phyloP scores from a whole-genome alignment of 2,888 invertebrate species.

The Phrixothrix hirtus region DNA sequence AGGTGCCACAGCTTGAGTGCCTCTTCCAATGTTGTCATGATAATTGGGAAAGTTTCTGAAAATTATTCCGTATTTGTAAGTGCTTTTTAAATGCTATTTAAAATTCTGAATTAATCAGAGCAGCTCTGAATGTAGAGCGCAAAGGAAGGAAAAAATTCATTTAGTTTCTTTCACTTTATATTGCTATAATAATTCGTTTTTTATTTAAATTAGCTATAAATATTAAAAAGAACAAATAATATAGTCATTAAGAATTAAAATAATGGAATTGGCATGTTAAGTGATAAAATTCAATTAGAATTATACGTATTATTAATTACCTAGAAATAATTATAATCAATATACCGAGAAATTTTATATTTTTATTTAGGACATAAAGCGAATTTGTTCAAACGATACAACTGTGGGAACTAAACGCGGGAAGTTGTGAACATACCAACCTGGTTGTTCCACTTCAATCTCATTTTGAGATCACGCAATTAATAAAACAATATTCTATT shows the following conservation, averaged over 20 bases:
- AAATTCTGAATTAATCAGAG: conserved; percentile 2
- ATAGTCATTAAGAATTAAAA: too few species aligned
- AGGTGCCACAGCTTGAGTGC: too few species aligned
- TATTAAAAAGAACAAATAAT: too few species aligned
- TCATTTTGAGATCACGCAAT: conserved; percentile 19
- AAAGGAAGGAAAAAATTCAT: not conserved
- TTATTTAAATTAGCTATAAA: conserved; percentile 3
- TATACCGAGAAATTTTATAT: not conserved
- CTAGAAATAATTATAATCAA: not conserved
- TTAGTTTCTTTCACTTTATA: conserved; percentile 1
- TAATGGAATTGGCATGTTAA: too few species aligned
- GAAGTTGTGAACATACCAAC: conserved; percentile 16
- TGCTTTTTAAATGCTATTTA: not conserved
- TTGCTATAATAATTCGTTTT: too few species aligned
- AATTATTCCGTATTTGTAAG: not conserved
- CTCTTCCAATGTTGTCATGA: too few species aligned
- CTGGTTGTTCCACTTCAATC: conserved; percentile 9
- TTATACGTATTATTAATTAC: conserved; percentile 4
- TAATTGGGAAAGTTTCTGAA: too few species aligned
- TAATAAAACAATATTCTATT: conserved; percentile 15
- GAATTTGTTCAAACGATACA: conserved; percentile 10
- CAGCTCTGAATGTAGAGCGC: conserved; percentile 2
- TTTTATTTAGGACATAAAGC: not conserved
- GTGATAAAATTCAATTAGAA: too few species aligned
- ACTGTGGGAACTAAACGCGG: conserved; percentile 23